A percentile compares a stretch with the other conserved stretches of the same genome.
Evolutionary conservation across 2,888 invertebrate genomes (phyloP).

Genomic region (Callinectes sapidus): DNA sequence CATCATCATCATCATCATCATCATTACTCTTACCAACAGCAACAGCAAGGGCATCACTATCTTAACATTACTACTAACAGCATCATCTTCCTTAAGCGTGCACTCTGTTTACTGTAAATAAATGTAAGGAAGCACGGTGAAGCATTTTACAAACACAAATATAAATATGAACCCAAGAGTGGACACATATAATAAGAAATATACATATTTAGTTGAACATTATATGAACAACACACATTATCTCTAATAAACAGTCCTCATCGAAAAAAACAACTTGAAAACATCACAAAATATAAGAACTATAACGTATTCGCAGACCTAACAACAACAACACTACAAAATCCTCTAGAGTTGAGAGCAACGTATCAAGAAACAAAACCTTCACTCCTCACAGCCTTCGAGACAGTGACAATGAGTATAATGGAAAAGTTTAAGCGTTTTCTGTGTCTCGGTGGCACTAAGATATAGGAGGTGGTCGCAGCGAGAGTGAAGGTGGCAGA

Average conservation of each 20-base stretch:
- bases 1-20: neutral
- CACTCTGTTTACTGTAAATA: no score
- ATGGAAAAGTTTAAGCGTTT: constrained; percentile 20
- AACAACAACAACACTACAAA: no score
- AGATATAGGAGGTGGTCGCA: neutral
- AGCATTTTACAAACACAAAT: no score
- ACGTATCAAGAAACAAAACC: neutral
- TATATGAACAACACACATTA: no score
- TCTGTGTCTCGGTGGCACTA: neutral
- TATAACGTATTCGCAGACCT: no score
- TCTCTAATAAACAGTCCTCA: no score
- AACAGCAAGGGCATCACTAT: neutral
- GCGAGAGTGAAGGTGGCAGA: neutral
- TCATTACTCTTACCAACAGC: neutral
- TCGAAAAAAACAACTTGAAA: neutral
- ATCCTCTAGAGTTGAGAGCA: neutral
- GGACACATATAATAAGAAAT: no score
- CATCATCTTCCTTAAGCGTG: neutral
- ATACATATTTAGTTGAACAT: no score
- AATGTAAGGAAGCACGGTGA: no score
- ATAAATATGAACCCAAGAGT: no score
- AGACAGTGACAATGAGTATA: neutral
- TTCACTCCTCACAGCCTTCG: no score
- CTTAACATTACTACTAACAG: neutral
- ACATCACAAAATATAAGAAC: neutral